Evolutionary conservation across 2,113 vertebrate genomes (phyloP), one percentile per base, ranked within the genome.

Genomic region (Ptyas mucosa): DNA sequence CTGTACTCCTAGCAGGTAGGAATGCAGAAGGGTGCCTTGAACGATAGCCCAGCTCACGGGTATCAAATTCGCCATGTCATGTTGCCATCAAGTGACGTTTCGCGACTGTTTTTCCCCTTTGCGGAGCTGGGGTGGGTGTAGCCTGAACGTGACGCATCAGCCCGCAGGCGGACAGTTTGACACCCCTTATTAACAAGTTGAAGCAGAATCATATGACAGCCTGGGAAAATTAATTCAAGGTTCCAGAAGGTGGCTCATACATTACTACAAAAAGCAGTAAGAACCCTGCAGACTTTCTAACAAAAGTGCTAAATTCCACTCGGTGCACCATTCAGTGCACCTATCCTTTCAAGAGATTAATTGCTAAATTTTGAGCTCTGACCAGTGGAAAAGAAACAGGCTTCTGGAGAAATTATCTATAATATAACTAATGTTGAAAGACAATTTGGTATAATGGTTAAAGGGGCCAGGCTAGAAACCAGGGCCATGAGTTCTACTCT

Each of bases 71-170:
- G 12, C 29, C 29, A 0, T 14, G 4, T n/a, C 5, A 24, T 58
- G 57, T 58, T 24, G 8, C 23, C 2, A 1, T 58, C 57, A 58
- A 58, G 5, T 6, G 61, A 69, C 0, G 1, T 69, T n/a, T 69
- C 0, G 0, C 0, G 5, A 14, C 12, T 49, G 12, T 69, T 69
- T 29, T n/a, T n/a, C 1, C 29, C 5, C 11, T n/a, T n/a, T 8
- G 1, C 5, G 0, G 61, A 14, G 29, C 11, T 69, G 26, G 11
- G 61, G 29, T 69, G 61, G 61, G 1, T 1, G 0, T 24, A 12
- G 12, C 29, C 12, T n/a, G 5, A 0, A 14, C 12, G 4, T n/a
- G 29, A n/a, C 1, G 1, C 29, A n/a, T 15, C 5, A 1, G 61
- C 29, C 61, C 0, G 1, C 0, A 1, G 61, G 5, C 3, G 0